A percentile compares a stretch with the other conserved stretches of the same genome.
Evolutionary conservation across 2,888 invertebrate species (phyloP).

Genomic region (Mimumesa dahlbomi): DNA sequence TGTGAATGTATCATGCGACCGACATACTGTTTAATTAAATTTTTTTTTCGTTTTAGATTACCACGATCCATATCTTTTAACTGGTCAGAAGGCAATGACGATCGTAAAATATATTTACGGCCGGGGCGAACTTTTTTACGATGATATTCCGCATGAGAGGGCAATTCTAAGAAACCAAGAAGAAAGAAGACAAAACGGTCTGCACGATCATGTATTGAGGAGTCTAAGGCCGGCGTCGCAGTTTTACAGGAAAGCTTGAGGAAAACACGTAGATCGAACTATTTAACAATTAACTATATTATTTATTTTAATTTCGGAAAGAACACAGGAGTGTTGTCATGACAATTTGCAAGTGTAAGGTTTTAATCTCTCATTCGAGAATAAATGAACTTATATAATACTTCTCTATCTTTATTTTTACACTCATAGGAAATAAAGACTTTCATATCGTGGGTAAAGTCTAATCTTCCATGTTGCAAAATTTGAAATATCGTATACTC

Average conservation of each 20-base stretch:
- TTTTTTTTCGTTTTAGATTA: conserved; percentile 32
- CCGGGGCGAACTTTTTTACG: conserved; percentile 84
- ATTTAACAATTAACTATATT: conserved; percentile 9
- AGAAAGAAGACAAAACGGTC: conserved; percentile 82
- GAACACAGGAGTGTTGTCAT: neutral
- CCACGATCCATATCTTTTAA: conserved; percentile 83
- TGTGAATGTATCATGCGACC: too few species aligned
- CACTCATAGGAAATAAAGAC: neutral
- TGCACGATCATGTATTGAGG: conserved; percentile 83
- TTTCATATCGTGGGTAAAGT: too few species aligned
- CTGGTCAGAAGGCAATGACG: conserved; percentile 83
- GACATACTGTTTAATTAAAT: neutral
- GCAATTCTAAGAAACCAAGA: conserved; percentile 84
- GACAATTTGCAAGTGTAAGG: neutral
- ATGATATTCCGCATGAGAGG: conserved; percentile 85
- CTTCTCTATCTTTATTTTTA: neutral
- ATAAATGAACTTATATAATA: neutral
- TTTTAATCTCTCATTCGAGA: neutral
- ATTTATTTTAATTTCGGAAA: conserved; percentile 11
- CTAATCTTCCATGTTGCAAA: too few species aligned
- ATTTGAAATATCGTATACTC: too few species aligned
- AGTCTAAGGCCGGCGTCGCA: conserved; percentile 85
- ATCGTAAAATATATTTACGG: conserved; percentile 82
- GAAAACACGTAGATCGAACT: neutral
- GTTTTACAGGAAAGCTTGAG: conserved; percentile 80